Base-by-base conservation (phyloP, 2,888 invertebrate species). In the Apodemia mormo region DNA sequence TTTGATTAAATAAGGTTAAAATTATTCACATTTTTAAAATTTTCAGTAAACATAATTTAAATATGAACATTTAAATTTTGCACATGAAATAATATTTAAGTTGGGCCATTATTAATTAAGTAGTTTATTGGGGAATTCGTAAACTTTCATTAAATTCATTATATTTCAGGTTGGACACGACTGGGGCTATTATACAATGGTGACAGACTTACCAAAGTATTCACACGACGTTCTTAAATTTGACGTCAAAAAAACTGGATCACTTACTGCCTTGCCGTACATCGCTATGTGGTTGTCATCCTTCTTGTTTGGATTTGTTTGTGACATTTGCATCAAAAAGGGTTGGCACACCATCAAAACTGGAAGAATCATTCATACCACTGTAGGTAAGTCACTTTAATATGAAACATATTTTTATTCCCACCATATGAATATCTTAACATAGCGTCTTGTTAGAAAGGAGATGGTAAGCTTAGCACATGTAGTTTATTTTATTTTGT, bases 151-250 rank as follows among this genome's bases (percentile, higher is more conserved):
- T 70, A 70, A 70, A 70, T 49, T 73, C 52, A 58, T 77, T 72
- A 61, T 5, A 52, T 78, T 76, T 2, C 78, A 92, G 92, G 91
- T 92, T 45, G 92, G 92, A 7, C 92, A 92, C 77, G 92, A 95
- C 79, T 96, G 95, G 95, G 95, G 95, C 1, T 95, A 96, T 83
- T 96, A 95, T 81, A 95, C 95, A 30, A 95, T 96, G 94, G 94
- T 96, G 52, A 95, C 95, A n/a, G 96, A 96, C 79, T 88, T 96
- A 14, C 96, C 96, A 0, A 95, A 95, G 73, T 96, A 96, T 83
- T 95, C 96, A 78, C 94, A 94, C 73, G 95, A 95, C 74, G 94
- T 96, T 0, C 85, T 96, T 65, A 94, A 95, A 78, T 95, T 93
- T 81, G 92, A 95, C 76, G 95, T 96, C 56, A 88, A 94, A 52